Percentiles rank a stretch among this genome's conserved stretches.
These are phyloP conservation scores for Ctenopoma kingsleyae DNA, from an alignment of 2,797 vertebrate genomes.

Conservation along the genomic window DNA sequence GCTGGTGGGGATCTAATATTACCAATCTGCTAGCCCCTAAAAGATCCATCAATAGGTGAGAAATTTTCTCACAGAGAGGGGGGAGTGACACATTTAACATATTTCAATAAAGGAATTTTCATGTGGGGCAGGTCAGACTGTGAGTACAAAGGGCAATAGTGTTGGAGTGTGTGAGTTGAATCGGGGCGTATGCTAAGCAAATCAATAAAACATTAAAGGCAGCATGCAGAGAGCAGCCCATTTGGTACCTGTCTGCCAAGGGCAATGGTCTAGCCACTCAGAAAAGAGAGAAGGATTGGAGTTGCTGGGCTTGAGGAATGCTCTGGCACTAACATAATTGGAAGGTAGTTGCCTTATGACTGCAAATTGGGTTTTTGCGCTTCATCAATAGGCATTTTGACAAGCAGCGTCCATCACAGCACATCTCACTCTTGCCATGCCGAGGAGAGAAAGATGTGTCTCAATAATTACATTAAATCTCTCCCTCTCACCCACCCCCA, in stretches of 20 bases:
- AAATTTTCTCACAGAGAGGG: constrained; percentile 71
- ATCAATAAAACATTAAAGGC: constrained; percentile 88
- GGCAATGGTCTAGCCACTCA: constrained; percentile 82
- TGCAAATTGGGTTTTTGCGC: constrained; percentile 93
- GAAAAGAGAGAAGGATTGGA: constrained; percentile 87
- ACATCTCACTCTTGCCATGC: constrained; percentile 86
- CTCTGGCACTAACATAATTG: constrained; percentile 89
- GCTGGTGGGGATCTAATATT: constrained; percentile 74
- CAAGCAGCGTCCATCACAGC: constrained; percentile 92
- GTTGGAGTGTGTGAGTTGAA: constrained; percentile 82
- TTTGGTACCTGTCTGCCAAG: constrained; percentile 86
- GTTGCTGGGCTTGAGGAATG: constrained; percentile 89
- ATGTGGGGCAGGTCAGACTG: constrained; percentile 82
- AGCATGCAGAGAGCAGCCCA: constrained; percentile 82
- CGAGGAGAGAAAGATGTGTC: constrained; percentile 90
- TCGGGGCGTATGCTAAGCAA: constrained; percentile 84
- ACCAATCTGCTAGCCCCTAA: constrained; percentile 75
- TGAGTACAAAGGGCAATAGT: constrained; percentile 83
- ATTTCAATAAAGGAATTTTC: constrained; percentile 85
- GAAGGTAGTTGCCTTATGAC: constrained; percentile 92
- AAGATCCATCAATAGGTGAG: constrained; percentile 81
- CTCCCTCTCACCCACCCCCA: constrained; percentile 72
- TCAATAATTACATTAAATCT: constrained; percentile 93
- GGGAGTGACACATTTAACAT: constrained; percentile 80
- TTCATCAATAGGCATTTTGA: constrained; percentile 96